Evolutionary conservation across 2,888 invertebrate species (phyloP).

Genomic region (Rotaria socialis): DNA sequence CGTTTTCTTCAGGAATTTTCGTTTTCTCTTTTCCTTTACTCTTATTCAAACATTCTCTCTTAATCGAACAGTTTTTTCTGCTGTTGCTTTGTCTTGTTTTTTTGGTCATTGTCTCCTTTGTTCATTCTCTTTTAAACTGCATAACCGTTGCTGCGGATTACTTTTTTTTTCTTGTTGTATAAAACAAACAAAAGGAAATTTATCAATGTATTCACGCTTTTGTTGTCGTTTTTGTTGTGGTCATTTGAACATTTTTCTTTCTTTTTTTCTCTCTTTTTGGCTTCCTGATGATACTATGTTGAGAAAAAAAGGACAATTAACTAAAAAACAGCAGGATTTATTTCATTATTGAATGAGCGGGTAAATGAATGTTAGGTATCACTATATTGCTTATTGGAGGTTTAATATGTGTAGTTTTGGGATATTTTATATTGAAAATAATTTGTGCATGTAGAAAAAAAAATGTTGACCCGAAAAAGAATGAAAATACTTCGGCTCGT

Average conservation of each 20-base stretch:
- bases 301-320: neutral
- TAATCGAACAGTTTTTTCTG: constrained; percentile 5
- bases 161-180: neutral
- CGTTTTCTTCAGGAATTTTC: neutral
- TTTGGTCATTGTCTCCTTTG: neutral
- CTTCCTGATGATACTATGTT: constrained; percentile 6
- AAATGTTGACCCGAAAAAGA: too few relatives aligned
- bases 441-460: too few relatives aligned
- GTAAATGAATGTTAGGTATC: neutral
- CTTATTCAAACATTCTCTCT: constrained; percentile 12
- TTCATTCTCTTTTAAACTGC: neutral
- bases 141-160: constrained; percentile 22
- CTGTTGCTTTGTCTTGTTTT: neutral
- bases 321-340: neutral
- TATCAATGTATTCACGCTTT: neutral
- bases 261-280: neutral
- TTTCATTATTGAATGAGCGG: neutral
- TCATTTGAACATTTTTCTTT: neutral
- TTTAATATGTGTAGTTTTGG: too few relatives aligned
- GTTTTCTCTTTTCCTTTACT: neutral
- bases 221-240: neutral
- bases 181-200: neutral
- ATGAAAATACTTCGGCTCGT: too few relatives aligned
- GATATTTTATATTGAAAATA: too few relatives aligned
- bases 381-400: too few relatives aligned